Conservation (phyloP, 2,888 invertebrate genomes). For the Camponotus fellah region DNA sequence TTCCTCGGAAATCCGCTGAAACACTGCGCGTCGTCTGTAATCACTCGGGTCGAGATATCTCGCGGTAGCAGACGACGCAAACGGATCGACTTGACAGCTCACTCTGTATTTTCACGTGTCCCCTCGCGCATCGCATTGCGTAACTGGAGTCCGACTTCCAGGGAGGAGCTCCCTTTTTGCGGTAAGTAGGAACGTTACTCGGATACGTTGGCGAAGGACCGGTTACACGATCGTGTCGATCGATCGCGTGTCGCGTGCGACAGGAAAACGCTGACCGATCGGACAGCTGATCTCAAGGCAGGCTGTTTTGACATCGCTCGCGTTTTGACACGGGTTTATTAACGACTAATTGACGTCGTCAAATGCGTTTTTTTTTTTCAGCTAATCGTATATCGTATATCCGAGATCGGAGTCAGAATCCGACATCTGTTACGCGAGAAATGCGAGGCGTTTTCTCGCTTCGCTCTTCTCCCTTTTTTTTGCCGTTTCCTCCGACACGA, state of each 20-base stretch:
- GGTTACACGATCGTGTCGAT: neutral
- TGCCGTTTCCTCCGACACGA: neutral
- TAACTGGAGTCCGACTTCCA: conserved; percentile 81
- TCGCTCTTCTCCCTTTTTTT: conserved; percentile 2
- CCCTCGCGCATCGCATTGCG: conserved; percentile 81
- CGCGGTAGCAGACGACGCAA: conserved; percentile 81
- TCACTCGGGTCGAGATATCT: conserved; percentile 71
- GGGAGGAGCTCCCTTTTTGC: conserved; percentile 82
- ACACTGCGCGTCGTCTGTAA: conserved; percentile 56
- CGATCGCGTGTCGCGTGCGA: neutral
- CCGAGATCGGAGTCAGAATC: conserved; percentile 64
- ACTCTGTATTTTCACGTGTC: conserved; percentile 83
- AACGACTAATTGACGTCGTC: conserved; percentile 77
- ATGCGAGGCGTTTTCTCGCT: conserved; percentile 56
- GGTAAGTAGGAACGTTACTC: conserved; percentile 75
- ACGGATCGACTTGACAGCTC: conserved; percentile 82
- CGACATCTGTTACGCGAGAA: conserved; percentile 75
- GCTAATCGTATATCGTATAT: conserved; percentile 75
- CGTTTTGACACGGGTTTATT: conserved; percentile 71
- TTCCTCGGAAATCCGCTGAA: conserved; percentile 47
- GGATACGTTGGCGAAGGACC: neutral
- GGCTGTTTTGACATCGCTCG: conserved; percentile 74
- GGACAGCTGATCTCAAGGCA: conserved; percentile 58
- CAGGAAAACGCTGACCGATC: conserved; percentile 19
- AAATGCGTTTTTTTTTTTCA: conserved; percentile 62